These are phyloP conservation scores for Acropora yongei DNA, from an alignment of 64 coral and sea anemone genomes.

Conservation along the genomic window DNA sequence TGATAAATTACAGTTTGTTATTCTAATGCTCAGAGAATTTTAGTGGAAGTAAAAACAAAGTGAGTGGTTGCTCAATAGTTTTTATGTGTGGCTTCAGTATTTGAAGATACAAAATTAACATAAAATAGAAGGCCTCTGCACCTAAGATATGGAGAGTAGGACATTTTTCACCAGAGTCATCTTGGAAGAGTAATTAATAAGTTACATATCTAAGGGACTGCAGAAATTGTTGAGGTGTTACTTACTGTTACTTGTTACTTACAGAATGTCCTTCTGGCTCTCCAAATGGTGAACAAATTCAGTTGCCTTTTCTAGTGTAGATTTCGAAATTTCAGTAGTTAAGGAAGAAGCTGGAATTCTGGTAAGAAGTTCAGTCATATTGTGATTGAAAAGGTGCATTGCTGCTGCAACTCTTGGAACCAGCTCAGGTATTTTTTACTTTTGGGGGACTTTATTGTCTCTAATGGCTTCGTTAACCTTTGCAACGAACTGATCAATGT, in stretches of 20 bases:
- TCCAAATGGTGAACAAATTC: constrained; percentile 54
- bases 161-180: no score
- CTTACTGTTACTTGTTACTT: constrained; percentile 59
- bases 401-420: constrained; percentile 53
- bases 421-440: constrained; percentile 53
- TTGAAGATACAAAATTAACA: no score
- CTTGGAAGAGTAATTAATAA: no score
- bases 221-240: neutral
- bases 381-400: constrained; percentile 55
- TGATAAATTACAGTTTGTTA: no score
- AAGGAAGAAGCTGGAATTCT: constrained; percentile 5
- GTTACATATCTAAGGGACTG: no score
- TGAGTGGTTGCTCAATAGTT: no score
- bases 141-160: no score
- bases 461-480: constrained; percentile 64
- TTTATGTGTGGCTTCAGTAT: no score
- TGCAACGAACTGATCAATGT: constrained; percentile 19
- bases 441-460: constrained; percentile 41
- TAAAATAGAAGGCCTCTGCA: no score
- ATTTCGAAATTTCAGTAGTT: constrained; percentile 9
- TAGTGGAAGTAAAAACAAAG: no score
- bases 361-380: constrained; percentile 29
- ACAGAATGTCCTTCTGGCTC: constrained; percentile 57
- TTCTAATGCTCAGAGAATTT: no score
- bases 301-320: constrained; percentile 31